Evolutionary conservation across 2,797 vertebrate genomes (phyloP).

Genomic region (Knipowitschia caucasica): DNA sequence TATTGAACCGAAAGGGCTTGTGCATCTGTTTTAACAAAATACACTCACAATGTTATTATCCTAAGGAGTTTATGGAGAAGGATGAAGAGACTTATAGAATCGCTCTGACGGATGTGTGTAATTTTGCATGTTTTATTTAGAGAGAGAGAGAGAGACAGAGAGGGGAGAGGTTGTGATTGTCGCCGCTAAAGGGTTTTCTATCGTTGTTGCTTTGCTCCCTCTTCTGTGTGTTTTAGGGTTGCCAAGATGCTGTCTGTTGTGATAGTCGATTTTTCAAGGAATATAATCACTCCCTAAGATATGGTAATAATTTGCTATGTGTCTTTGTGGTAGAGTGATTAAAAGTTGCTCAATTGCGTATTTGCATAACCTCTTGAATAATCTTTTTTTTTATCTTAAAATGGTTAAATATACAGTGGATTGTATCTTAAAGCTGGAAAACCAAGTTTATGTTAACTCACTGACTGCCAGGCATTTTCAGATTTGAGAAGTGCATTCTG

Average conservation of each 20-base stretch:
- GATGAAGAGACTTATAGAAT: slow-evolving; percentile 55
- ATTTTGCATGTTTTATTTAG: slow-evolving; percentile 49
- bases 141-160: too few species aligned
- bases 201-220: slow-evolving; percentile 19
- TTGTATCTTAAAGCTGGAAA: too few species aligned
- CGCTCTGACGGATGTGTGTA: slow-evolving; percentile 54
- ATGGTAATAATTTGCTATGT: neutral
- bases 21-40: too few species aligned
- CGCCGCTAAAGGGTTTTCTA: slow-evolving; percentile 23
- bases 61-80: slow-evolving; percentile 58
- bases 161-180: slow-evolving; percentile 31
- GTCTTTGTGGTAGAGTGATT: neutral
- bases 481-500: too few species aligned
- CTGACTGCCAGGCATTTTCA: too few species aligned
- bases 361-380: too few species aligned
- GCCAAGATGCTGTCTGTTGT: slow-evolving; percentile 24
- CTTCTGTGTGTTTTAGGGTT: slow-evolving; percentile 9
- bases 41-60: slow-evolving; percentile 69
- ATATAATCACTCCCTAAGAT: neutral
- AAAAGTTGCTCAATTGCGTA: too few species aligned
- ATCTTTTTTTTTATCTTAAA: too few species aligned
- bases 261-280: slow-evolving; percentile 30
- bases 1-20: too few species aligned
- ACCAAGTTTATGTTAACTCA: too few species aligned
- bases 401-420: too few species aligned